phyloP scores from a whole-genome alignment of 2,113 vertebrate genomes.

The Chloroceryle aenea region DNA sequence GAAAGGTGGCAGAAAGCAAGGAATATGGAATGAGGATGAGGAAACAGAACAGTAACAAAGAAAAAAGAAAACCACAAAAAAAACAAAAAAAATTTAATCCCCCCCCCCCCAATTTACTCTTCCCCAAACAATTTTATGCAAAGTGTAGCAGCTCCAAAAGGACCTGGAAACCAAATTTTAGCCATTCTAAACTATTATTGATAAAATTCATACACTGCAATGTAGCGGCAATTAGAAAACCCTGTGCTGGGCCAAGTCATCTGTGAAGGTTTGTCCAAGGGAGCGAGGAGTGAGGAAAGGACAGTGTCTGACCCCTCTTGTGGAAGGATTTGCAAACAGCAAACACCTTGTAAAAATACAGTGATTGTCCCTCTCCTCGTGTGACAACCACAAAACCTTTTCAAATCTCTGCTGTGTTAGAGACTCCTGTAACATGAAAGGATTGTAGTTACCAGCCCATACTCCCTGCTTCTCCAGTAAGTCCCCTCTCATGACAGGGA shows the following conservation, averaged over 20 bases:
- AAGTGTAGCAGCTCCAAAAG: not conserved
- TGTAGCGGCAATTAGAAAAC: not conserved
- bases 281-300: not conserved
- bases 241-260: not conserved
- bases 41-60: not conserved
- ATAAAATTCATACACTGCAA: not conserved
- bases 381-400: not conserved
- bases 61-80: not conserved
- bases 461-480: not conserved
- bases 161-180: not conserved
- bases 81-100: not conserved
- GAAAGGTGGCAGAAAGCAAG: constrained; percentile 45
- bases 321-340: not conserved
- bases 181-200: not conserved
- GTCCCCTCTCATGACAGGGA: not conserved
- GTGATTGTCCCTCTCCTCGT: not conserved
- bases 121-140: not conserved
- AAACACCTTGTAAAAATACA: not conserved
- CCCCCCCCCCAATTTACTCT: not conserved
- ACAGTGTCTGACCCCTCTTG: not conserved
- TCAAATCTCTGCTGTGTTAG: not conserved
- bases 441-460: fast-evolving
- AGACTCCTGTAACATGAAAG: not conserved
- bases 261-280: not conserved
- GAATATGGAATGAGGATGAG: not conserved